A percentile compares a stretch with the other conserved stretches of the same genome.
Evolutionary conservation across 2,888 invertebrate genomes (phyloP).

Genomic region (Myopa testacea): DNA sequence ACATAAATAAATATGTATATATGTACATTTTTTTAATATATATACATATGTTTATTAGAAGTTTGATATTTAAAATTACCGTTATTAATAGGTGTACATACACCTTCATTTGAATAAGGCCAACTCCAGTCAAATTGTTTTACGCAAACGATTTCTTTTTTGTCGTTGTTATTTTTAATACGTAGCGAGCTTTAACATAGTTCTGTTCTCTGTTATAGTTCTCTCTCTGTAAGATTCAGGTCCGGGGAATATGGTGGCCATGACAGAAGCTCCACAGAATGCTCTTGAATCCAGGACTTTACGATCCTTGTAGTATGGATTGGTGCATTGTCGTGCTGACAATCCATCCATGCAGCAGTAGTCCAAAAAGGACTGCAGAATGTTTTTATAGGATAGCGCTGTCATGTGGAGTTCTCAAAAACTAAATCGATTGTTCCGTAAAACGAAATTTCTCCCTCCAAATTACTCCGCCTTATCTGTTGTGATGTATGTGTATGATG

Average conservation of each 20-base stretch:
- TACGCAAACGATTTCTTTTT: too few relatives aligned
- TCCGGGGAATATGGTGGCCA: background rate
- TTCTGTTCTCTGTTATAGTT: background rate
- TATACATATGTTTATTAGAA: too few relatives aligned
- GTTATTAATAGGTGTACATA: background rate
- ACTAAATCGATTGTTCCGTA: too few relatives aligned
- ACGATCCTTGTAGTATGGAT: conserved; percentile 10
- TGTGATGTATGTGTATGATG: too few relatives aligned
- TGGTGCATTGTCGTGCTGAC: conserved; percentile 11
- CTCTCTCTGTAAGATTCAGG: background rate
- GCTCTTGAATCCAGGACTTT: conserved; percentile 9
- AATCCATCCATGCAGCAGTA: conserved; percentile 16
- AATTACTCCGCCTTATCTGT: too few relatives aligned
- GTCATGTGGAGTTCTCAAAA: too few relatives aligned
- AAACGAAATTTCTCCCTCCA: too few relatives aligned
- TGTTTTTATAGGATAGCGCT: background rate
- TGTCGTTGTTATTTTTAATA: background rate
- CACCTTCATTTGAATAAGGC: conserved; percentile 3
- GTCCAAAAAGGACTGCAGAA: conserved; percentile 5
- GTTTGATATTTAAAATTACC: too few relatives aligned
- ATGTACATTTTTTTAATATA: too few relatives aligned
- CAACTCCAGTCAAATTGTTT: background rate
- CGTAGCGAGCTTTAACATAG: too few relatives aligned
- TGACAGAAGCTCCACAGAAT: conserved; percentile 5
- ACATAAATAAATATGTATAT: too few relatives aligned